Evolutionary conservation across 2,888 invertebrate genomes (phyloP), one percentile per base, ranked within the genome.

Genomic region (Xanthorhoe designata): DNA sequence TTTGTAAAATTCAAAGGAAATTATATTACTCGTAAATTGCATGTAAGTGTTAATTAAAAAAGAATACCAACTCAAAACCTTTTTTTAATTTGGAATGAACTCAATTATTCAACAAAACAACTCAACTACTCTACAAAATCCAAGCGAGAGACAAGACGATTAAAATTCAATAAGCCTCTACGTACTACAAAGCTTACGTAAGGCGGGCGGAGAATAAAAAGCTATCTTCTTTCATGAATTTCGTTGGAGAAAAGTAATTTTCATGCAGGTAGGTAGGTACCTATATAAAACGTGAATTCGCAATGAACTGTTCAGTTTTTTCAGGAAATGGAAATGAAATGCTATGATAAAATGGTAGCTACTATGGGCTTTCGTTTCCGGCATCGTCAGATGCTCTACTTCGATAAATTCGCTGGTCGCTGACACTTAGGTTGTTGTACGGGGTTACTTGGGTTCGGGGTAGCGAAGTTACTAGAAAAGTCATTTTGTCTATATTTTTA

Each of bases 151-250:
- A 61, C 65, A 69, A 58, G 64, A 62, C 77, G 76, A 85, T 87
- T 81, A 85, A 86, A 87, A 84, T 85, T 86, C 85, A 84, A 85
- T 84, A 82, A 83, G 81, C 73, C 75, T 73, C 32, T 32, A 51
- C 32, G 35, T 15, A 10, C 63, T 62, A 38, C 70, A 71, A 61
- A 78, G 74, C 82, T 87, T 86, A 85, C 82, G 83, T 88, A 88
- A 88, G 78, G 75, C 78, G 73, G 73, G 67, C 63, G 50, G 68
- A 8, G 65, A 47, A 61, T 55, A 53, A 42, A 58, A 35, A 52
- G 42, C 17, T 18, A 42, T 32, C 10, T 18, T 53, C 24, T 45
- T 13, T 13, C 18, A 50, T 55, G 19, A 42, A 42, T 50, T 55
- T 64, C 29, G 8, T 45, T 51, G 38, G 50, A 42, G 42, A 18